These are phyloP conservation scores for Peromyscus melanophrys DNA, from an alignment of 2,797 vertebrate species.

Conservation along the genomic window DNA sequence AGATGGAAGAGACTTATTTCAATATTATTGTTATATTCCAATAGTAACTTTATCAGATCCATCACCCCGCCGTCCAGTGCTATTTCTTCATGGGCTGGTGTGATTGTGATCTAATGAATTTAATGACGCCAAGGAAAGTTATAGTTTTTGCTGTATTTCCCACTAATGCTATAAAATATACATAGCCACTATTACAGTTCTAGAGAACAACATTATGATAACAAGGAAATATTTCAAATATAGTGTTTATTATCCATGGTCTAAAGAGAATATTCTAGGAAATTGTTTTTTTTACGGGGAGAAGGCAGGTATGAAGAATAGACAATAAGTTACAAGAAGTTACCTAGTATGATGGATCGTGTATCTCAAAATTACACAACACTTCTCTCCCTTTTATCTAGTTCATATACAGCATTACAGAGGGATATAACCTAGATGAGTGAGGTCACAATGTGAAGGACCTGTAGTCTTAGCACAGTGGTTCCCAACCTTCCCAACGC, in stretches of 20 bases:
- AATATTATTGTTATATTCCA: background rate
- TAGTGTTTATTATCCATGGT: background rate
- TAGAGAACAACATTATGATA: background rate
- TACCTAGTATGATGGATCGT: background rate
- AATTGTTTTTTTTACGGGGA: background rate
- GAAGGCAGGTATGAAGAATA: background rate
- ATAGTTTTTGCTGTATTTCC: background rate
- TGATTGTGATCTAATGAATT: background rate
- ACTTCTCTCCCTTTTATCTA: background rate
- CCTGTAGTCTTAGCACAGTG: background rate
- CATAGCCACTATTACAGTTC: background rate
- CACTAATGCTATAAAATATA: background rate
- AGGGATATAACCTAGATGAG: background rate
- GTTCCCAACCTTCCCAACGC: background rate
- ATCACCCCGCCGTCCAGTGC: rapidly evolving
- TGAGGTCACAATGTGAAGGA: background rate
- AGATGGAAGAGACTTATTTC: background rate
- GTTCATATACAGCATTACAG: no score
- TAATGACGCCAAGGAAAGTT: conserved; percentile 18
- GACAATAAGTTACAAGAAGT: no score
- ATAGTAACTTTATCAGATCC: background rate
- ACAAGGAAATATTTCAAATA: conserved; percentile 8
- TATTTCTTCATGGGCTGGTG: background rate
- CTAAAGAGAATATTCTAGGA: background rate
- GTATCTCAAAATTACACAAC: background rate